Percentiles rank a stretch among this genome's conserved stretches.
phyloP scores from a whole-genome alignment of 2,888 invertebrate genomes.

The Tetranychus truncatus region DNA sequence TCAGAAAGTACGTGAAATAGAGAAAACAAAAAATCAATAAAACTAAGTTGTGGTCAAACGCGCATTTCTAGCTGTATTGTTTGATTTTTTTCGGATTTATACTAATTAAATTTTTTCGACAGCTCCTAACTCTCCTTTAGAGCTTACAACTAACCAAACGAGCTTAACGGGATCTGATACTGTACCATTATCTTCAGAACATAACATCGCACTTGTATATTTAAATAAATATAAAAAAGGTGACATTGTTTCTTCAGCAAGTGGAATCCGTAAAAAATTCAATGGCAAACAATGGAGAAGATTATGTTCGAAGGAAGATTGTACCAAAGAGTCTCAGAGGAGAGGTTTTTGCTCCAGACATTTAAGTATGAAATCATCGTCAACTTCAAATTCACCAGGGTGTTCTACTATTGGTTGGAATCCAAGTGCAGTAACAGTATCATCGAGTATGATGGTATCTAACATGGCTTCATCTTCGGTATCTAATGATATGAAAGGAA shows the following conservation, averaged over 20 bases:
- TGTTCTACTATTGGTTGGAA: neutral
- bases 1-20: too few relatives aligned
- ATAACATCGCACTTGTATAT: neutral
- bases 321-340: constrained; percentile 89
- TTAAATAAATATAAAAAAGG: constrained; percentile 57
- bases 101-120: neutral
- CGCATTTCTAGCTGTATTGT: too few relatives aligned
- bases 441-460: neutral
- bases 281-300: constrained; percentile 99
- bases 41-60: too few relatives aligned
- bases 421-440: neutral
- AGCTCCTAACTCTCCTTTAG: constrained; percentile 13
- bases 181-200: neutral
- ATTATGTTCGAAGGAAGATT: constrained; percentile 83
- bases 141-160: neutral
- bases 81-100: neutral
- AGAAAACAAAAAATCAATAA: too few relatives aligned
- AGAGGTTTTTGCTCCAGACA: constrained; percentile 92
- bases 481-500: neutral
- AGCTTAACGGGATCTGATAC: neutral
- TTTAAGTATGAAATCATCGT: constrained; percentile 59
- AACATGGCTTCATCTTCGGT: neutral
- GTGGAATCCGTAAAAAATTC: constrained; percentile 93
- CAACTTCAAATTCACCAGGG: constrained; percentile 27
- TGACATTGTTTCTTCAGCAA: constrained; percentile 78